These are phyloP conservation scores for Amblyjoppa fuscipennis DNA, from an alignment of 2,888 invertebrate genomes.

Conservation along the genomic window DNA sequence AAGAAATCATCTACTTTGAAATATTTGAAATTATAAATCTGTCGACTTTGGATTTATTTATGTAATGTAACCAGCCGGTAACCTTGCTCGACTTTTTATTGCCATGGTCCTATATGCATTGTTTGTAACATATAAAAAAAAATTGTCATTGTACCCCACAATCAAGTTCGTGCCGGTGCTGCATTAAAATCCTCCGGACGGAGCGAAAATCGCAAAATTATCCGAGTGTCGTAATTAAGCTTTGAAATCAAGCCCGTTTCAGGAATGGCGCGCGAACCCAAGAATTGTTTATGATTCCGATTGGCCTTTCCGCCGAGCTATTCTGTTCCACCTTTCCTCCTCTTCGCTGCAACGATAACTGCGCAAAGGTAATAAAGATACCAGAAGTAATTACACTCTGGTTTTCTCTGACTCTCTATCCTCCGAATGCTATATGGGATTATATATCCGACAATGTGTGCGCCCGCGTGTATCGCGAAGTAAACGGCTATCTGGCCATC, in stretches of 20 bases:
- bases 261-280: slow-evolving; percentile 3
- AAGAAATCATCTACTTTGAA: too few species aligned
- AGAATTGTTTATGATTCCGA: slow-evolving; percentile 45
- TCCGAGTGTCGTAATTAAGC: background rate
- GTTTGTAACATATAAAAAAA: too few species aligned
- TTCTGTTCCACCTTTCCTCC: slow-evolving; percentile 10
- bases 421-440: background rate
- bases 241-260: slow-evolving; percentile 12
- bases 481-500: slow-evolving; percentile 15
- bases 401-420: slow-evolving; percentile 20
- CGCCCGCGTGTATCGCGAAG: background rate
- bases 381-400: slow-evolving; percentile 43
- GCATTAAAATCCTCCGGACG: background rate
- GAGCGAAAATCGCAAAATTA: slow-evolving; percentile 24
- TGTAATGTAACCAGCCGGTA: too few species aligned
- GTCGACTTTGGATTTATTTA: too few species aligned
- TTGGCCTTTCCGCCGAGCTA: slow-evolving; percentile 19
- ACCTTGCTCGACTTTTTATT: background rate
- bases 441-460: background rate
- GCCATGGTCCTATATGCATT: background rate
- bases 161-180: background rate
- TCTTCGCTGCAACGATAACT: slow-evolving; percentile 26
- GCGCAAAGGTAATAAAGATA: slow-evolving; percentile 36
- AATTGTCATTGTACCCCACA: too few species aligned
- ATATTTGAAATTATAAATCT: too few species aligned